Conservation (phyloP, 2,888 invertebrate genomes). For the Limnephilus marmoratus region DNA sequence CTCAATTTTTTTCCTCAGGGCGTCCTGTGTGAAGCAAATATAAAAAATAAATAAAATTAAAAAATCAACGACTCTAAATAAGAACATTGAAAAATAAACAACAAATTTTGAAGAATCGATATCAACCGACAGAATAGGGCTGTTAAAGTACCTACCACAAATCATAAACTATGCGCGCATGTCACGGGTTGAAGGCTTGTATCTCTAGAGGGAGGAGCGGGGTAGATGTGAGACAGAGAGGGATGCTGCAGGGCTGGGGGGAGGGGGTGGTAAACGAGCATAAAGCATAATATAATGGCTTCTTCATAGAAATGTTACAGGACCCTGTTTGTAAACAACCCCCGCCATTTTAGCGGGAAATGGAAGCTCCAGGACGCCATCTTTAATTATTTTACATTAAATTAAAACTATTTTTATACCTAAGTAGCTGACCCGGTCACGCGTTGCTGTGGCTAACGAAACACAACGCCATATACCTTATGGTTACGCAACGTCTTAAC, state of each 20-base stretch:
- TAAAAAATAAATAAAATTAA: too few species aligned
- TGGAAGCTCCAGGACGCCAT: conserved; percentile 47
- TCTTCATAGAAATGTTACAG: conserved; percentile 63
- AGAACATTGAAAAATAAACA: too few species aligned
- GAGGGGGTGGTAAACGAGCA: conserved; percentile 61
- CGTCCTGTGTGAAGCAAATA: too few species aligned
- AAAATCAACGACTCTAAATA: too few species aligned
- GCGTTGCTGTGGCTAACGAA: too few species aligned
- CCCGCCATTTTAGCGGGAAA: conserved; percentile 39
- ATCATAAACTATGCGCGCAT: conserved; percentile 9
- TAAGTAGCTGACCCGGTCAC: too few species aligned
- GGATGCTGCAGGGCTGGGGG: conserved; percentile 30
- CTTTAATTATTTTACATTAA: background rate
- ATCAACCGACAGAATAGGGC: conserved; percentile 4
- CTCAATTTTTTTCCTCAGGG: too few species aligned
- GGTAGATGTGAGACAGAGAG: background rate
- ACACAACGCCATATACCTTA: too few species aligned
- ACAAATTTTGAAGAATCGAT: background rate
- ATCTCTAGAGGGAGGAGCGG: background rate
- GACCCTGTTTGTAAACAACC: conserved; percentile 56
- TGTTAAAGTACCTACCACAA: too few species aligned
- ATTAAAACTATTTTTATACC: background rate
- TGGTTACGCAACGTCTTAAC: too few species aligned
- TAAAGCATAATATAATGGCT: conserved; percentile 57
- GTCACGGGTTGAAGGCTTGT: background rate